Conservation (phyloP, 2,113 vertebrate species). For the Sylvietta virens region DNA sequence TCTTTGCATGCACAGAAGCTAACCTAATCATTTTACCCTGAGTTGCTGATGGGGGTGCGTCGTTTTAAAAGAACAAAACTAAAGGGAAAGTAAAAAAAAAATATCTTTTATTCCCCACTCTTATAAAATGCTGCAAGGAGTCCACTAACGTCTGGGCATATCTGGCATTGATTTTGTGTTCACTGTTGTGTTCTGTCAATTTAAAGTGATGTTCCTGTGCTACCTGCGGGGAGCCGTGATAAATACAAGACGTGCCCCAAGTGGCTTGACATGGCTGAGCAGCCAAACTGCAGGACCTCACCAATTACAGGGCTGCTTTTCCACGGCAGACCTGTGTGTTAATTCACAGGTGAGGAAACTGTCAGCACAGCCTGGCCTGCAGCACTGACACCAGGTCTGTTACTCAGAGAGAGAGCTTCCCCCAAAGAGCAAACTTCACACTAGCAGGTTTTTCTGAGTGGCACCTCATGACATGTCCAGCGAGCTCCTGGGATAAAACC, state of each 20-base stretch:
- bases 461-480: background rate
- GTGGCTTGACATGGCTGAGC: background rate
- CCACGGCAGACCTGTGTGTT: background rate
- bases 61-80: background rate
- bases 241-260: background rate
- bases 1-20: background rate
- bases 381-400: background rate
- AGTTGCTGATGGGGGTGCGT: background rate
- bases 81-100: background rate
- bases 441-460: background rate
- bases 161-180: background rate
- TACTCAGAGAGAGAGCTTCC: background rate
- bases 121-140: fast-evolving
- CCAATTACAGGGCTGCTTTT: background rate
- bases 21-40: background rate
- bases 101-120: background rate
- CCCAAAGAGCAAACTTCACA: background rate
- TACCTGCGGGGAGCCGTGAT: background rate
- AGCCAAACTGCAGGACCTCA: background rate
- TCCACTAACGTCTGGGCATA: background rate
- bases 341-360: background rate
- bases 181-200: background rate
- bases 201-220: background rate
- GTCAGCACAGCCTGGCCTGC: background rate
- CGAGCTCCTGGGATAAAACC: background rate